Conservation (phyloP, 2,113 vertebrate genomes). For the Cathartes aura region DNA sequence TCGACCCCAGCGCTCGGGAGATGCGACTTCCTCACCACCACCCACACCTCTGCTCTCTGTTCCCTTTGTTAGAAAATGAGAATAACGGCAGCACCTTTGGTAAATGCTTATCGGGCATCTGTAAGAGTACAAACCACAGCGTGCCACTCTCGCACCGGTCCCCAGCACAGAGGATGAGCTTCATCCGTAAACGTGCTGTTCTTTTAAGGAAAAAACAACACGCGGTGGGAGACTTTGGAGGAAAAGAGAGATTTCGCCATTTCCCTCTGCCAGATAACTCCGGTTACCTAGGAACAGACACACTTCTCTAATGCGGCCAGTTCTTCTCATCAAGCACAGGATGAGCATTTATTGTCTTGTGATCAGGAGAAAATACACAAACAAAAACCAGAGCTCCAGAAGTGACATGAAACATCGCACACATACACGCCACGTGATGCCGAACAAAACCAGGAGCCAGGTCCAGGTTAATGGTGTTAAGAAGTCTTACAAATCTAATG, state of each 20-base stretch:
- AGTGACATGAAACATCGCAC: not conserved
- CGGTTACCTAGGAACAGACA: conserved; percentile 50
- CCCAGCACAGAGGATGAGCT: not conserved
- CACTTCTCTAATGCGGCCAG: not conserved
- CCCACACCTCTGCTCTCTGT: not conserved
- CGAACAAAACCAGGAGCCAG: not conserved
- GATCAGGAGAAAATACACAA: conserved; percentile 30
- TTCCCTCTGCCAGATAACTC: conserved; percentile 6
- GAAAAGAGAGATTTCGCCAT: not conserved
- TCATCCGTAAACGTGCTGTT: not conserved
- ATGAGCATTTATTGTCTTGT: conserved; percentile 68
- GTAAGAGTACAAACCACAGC: not conserved
- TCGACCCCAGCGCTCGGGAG: rapidly evolving
- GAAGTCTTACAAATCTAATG: conserved; percentile 10
- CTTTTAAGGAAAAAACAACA: not conserved
- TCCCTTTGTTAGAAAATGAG: rapidly evolving
- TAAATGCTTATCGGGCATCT: not conserved
- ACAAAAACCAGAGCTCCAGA: conserved; percentile 10
- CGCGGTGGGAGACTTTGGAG: not conserved
- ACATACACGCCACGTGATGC: not conserved
- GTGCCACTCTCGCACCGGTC: not conserved
- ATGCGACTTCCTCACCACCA: not conserved
- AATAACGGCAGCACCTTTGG: not conserved
- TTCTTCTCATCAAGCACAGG: conserved; percentile 55
- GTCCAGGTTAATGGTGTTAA: not conserved